A percentile compares a stretch with the other conserved stretches of the same genome.
phyloP scores from a whole-genome alignment of 1,140 invertebrate genomes.

The Drosophila funebris region DNA sequence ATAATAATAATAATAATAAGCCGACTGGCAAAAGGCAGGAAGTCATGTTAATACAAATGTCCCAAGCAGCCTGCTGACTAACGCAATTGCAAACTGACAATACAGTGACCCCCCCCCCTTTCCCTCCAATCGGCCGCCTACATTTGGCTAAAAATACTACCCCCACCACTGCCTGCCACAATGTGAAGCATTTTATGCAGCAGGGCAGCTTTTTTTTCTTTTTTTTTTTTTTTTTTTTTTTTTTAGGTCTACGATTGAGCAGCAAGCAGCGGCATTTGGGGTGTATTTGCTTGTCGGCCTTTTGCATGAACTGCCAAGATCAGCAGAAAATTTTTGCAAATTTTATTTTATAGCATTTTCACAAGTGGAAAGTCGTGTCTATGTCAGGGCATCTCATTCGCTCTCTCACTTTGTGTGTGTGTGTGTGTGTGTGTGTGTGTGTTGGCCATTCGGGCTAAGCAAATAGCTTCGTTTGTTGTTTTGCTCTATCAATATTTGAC shows the following conservation, averaged over 20 bases:
- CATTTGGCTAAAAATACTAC: background rate
- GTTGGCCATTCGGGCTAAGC: conserved; percentile 66
- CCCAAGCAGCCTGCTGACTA: conserved; percentile 71
- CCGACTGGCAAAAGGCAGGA: conserved; percentile 35
- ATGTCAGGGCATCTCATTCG: conserved; percentile 10
- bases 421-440: conserved; percentile 22
- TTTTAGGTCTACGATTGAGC: conserved; percentile 6
- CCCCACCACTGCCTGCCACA: background rate
- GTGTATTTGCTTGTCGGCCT: conserved; percentile 68
- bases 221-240: background rate
- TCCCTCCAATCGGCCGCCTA: background rate
- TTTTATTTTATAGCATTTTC: conserved; percentile 81
- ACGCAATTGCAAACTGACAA: conserved; percentile 73
- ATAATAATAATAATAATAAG: conserved; percentile 75
- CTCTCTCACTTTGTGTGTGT: background rate
- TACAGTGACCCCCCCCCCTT: background rate
- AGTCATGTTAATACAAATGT: conserved; percentile 81
- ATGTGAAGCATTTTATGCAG: conserved; percentile 61
- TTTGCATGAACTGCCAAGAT: conserved; percentile 73
- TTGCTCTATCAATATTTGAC: conserved; percentile 80
- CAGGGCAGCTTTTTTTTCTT: conserved; percentile 4
- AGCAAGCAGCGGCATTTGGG: background rate
- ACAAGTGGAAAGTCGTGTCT: conserved; percentile 77
- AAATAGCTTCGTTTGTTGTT: conserved; percentile 81
- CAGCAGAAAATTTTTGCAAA: conserved; percentile 80